These are phyloP conservation scores for Spodoptera litura DNA, from an alignment of 1,140 invertebrate genomes.

Conservation along the genomic window DNA sequence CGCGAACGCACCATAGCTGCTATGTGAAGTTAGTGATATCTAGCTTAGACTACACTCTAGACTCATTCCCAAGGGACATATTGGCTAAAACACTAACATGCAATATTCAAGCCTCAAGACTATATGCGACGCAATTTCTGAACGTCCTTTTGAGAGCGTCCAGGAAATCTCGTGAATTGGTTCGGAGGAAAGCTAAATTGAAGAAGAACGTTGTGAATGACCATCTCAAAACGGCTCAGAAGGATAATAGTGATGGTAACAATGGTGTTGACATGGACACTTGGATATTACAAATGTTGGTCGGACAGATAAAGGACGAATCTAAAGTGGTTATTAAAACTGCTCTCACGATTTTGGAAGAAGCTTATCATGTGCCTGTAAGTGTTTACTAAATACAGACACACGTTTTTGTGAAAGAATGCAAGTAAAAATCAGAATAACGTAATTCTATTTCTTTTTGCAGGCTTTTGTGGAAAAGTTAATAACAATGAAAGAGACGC, in stretches of 20 bases:
- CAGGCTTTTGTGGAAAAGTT: constrained; percentile 92
- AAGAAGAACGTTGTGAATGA: constrained; percentile 74
- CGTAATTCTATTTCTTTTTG: constrained; percentile 33
- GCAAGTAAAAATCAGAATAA: background rate
- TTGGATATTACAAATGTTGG: constrained; percentile 94
- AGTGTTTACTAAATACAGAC: constrained; percentile 48
- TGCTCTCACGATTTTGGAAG: constrained; percentile 94
- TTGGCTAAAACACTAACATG: constrained; percentile 89
- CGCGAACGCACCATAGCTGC: constrained; percentile 94
- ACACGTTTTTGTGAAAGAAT: too few relatives aligned
- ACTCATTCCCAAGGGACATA: constrained; percentile 91
- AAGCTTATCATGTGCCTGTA: constrained; percentile 95
- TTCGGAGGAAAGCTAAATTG: constrained; percentile 77
- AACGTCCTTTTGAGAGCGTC: constrained; percentile 93
- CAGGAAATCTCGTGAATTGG: constrained; percentile 83
- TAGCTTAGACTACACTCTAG: constrained; percentile 93
- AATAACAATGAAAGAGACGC: constrained; percentile 87
- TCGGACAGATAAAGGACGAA: constrained; percentile 93
- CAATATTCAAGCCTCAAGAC: constrained; percentile 90
- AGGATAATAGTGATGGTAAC: constrained; percentile 62
- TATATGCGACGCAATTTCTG: constrained; percentile 96
- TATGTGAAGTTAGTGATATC: constrained; percentile 97
- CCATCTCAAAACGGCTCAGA: constrained; percentile 61
- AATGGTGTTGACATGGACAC: constrained; percentile 87
- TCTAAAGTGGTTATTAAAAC: constrained; percentile 91